Percentiles rank a stretch among this genome's conserved stretches.
These are phyloP conservation scores for Macrophya annulata DNA, from an alignment of 2,888 invertebrate species.

Conservation along the genomic window DNA sequence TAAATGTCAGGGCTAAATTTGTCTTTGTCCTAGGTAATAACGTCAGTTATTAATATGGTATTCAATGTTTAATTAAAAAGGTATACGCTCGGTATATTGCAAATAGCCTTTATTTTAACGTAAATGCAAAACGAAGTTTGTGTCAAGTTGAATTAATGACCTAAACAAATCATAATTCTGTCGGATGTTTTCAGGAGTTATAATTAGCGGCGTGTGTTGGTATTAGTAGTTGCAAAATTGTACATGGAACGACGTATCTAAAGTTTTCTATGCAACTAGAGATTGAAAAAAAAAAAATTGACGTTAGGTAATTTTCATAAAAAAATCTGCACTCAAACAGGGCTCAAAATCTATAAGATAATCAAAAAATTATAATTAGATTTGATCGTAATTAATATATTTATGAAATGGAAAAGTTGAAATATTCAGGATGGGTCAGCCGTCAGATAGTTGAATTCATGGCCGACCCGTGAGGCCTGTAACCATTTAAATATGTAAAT, in stretches of 20 bases:
- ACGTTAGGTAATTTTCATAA: not conserved
- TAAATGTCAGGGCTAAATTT: not conserved
- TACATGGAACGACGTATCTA: not conserved
- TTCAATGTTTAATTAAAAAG: not conserved
- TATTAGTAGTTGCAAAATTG: not conserved
- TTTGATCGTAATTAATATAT: not conserved
- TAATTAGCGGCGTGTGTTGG: not conserved
- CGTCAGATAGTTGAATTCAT: not conserved
- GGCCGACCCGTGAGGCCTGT: not conserved
- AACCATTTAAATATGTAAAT: too few species aligned
- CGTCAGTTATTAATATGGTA: not conserved
- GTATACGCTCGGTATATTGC: not conserved
- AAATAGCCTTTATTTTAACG: conserved; percentile 28
- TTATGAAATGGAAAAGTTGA: not conserved
- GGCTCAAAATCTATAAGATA: not conserved
- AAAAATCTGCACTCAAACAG: not conserved
- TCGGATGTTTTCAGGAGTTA: not conserved
- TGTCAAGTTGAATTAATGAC: conserved; percentile 17
- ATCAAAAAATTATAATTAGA: too few species aligned
- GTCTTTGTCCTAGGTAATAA: not conserved
- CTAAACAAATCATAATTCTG: conserved; percentile 27
- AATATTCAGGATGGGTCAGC: conserved; percentile 14
- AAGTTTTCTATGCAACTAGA: not conserved
- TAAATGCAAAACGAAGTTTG: not conserved
- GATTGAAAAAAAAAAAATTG: not conserved